Base-by-base conservation (phyloP, 1,140 invertebrate genomes). In the Zaprionus davidi region DNA sequence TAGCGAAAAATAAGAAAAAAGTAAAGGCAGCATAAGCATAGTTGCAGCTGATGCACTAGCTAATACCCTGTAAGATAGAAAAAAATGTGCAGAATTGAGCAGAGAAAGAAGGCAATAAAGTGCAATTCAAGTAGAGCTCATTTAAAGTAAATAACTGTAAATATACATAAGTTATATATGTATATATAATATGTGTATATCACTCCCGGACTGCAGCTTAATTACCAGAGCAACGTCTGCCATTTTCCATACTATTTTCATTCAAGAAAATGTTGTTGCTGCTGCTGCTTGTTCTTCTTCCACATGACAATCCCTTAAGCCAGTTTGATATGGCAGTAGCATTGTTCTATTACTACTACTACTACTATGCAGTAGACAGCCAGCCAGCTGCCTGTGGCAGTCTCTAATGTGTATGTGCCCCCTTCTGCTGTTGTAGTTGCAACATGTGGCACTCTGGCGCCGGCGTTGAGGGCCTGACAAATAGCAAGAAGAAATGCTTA, bases 401-500 rank as follows among this genome's bases (percentile, higher is more conserved):
- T 22, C n/a, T 49, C 6, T 46, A 46, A 46, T 46, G 41, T 26
- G n/a, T 22, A 15, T 56, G 4, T 34, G 49, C 41, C n/a, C 41
- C n/a, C 15, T 41, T n/a, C 15, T 41, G 1, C n/a, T 7, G 15
- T 17, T 44, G 2, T 7, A 36, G 62, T 74, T 74, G 65, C 20
- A 51, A 62, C 36, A 41, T 22, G 44, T 44, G 44, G 66, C 57
- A 63, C 28, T 62, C 31, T 46, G 38, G 17, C 13, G 31, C 20
- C 17, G 31, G n/a, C 64, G 56, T 70, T 63, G 62, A 70, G 72
- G 53, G 67, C 59, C 63, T 65, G 74, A 72, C 74, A 76, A 76
- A 76, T 66, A 76, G 69, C 36, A 71, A 67, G 81, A 77, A 71
- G 73, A 79, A 84, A 80, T 81, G 76, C 67, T 79, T 86, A 86